Evolutionary conservation across 2,888 invertebrate species (phyloP), one percentile per base, ranked within the genome.

Genomic region (Schrankia costaestrigalis): DNA sequence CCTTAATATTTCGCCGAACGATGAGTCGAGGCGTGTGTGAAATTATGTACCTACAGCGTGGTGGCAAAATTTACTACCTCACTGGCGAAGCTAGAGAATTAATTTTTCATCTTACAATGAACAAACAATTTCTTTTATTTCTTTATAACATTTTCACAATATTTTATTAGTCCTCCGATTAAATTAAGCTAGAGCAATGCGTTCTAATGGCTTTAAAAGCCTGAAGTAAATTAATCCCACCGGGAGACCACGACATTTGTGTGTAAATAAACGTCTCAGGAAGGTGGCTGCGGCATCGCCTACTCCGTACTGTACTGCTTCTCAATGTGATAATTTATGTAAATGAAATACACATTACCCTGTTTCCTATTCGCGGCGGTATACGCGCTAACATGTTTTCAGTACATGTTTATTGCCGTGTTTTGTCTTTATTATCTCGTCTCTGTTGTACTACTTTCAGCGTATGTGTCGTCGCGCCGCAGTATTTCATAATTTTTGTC

Each of bases 1-100:
- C 80, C 80, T 79, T 82, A 81, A 84, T 85, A 85, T 85, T 85
- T 84, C 71, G 77, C 64, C 66, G 67, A 78, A 77, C 78, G 82
- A 85, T 79, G 84, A 84, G 82, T 73, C 73, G 79, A 77, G 76
- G 78, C 76, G 76, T 78, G 77, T 80, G 80, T 74, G 75, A 83
- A 82, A 81, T 86, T 78, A 80, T 80, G 73, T 79, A 72, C 70
- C 56, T 65, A 63, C 63, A 63, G 56, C 54, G 62, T 48, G 60
- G 63, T 65, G 61, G 63, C 54, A 49, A 63, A 80, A 71, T 81
- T 82, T 81, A 82, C 71, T 71, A 62, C 72, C 64, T 61, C 56
- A 51, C 48, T 52, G 36, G 45, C 55, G 43, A 53, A 55, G 56
- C 52, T 49, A 53, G 53, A 59, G 56, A 44, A 46, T 47, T 41